Percentiles rank a stretch among this genome's conserved stretches.
phyloP scores from a whole-genome alignment of 2,888 invertebrate species.

The Leptopilina drosophilae region DNA sequence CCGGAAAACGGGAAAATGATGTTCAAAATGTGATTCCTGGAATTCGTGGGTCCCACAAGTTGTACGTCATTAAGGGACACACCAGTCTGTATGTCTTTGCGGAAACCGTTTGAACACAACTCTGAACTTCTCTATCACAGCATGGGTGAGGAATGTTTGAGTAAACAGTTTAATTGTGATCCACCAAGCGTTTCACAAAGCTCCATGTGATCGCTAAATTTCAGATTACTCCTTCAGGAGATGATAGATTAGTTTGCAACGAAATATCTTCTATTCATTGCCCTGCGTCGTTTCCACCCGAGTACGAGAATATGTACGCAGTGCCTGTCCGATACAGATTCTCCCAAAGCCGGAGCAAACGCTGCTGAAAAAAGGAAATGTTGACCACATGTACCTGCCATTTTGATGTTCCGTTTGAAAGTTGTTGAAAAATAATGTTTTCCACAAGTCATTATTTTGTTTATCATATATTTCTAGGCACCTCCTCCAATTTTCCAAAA shows the following conservation, averaged over 20 bases:
- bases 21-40: slow-evolving; percentile 39
- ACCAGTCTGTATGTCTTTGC: no score
- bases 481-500: slow-evolving; percentile 44
- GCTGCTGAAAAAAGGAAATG: slow-evolving; percentile 10
- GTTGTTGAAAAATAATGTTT: slow-evolving; percentile 3
- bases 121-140: slow-evolving; percentile 4
- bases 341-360: not conserved
- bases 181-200: not conserved
- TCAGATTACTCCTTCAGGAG: slow-evolving; percentile 34
- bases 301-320: not conserved
- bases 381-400: no score
- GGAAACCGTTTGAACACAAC: slow-evolving; percentile 15
- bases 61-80: not conserved
- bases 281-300: not conserved
- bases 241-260: not conserved
- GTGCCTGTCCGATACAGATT: no score
- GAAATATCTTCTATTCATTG: not conserved
- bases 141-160: slow-evolving; percentile 40
- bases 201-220: slow-evolving; percentile 33
- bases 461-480: not conserved
- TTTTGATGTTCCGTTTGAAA: not conserved
- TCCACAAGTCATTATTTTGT: slow-evolving; percentile 22
- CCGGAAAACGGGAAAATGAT: no score
- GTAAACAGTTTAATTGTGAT: not conserved
- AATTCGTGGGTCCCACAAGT: slow-evolving; percentile 38